Percentiles rank a stretch among this genome's conserved stretches.
Evolutionary conservation across 2,888 invertebrate genomes (phyloP).

Genomic region (Noctua janthina): DNA sequence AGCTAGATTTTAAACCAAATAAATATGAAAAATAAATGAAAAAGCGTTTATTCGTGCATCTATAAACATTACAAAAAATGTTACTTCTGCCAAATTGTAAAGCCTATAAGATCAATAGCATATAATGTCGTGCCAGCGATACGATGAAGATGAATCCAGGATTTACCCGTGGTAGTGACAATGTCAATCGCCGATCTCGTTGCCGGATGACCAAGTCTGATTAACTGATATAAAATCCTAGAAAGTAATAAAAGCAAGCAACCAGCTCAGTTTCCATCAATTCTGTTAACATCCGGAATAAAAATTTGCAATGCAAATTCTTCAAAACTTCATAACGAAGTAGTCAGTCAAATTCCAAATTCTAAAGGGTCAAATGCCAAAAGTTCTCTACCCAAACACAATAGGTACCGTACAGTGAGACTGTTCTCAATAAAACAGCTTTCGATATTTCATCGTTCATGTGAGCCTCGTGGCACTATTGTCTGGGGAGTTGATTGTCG

Average conservation of each 20-base stretch:
- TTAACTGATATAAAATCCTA: not conserved
- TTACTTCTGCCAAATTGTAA: no score
- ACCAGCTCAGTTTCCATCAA: not conserved
- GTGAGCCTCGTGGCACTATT: slow-evolving; percentile 5
- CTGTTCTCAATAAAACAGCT: slow-evolving; percentile 17
- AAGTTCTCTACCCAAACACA: not conserved
- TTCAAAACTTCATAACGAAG: not conserved
- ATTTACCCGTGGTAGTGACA: not conserved
- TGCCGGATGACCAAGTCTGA: not conserved
- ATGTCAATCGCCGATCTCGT: not conserved
- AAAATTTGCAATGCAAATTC: slow-evolving; percentile 2
- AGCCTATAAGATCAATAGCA: no score
- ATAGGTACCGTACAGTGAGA: not conserved
- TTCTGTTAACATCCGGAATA: not conserved
- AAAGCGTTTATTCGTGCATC: no score
- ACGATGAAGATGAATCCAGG: no score
- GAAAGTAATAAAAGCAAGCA: not conserved
- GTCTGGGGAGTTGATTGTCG: slow-evolving; percentile 27
- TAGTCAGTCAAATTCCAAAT: not conserved
- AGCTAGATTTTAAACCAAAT: no score
- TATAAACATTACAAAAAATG: no score
- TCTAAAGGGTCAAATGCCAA: not conserved
- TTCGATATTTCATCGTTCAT: slow-evolving; percentile 15
- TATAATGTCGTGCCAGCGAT: no score
- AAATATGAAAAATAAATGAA: no score